phyloP scores from a whole-genome alignment of 2,888 invertebrate species.

The Rotaria sp. region DNA sequence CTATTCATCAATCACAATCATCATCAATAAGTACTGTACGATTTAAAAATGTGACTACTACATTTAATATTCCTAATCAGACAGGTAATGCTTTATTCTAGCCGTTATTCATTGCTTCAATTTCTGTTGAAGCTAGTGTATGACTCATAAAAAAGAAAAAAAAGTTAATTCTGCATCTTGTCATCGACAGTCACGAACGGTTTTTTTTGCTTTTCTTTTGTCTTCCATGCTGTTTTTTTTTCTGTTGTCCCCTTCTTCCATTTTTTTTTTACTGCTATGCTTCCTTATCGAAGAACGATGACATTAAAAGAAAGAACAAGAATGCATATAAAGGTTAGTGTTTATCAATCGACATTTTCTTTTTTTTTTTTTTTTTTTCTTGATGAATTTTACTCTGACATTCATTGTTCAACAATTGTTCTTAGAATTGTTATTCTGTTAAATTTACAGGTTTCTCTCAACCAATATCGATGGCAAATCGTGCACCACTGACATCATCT shows the following conservation, averaged over 20 bases:
- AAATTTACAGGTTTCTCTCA: neutral
- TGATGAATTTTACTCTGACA: neutral
- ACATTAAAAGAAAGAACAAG: neutral
- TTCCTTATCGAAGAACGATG: neutral
- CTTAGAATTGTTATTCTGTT: neutral
- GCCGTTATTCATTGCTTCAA: too few relatives aligned
- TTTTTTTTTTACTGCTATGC: neutral
- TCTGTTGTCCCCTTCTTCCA: neutral
- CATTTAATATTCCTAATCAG: neutral
- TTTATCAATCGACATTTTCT: neutral
- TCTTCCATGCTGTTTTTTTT: neutral
- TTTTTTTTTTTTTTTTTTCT: neutral
- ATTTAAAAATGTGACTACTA: neutral
- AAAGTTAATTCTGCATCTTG: neutral
- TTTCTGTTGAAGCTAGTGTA: neutral
- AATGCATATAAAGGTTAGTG: neutral
- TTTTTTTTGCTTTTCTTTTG: neutral
- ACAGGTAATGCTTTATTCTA: neutral
- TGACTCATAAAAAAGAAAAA: neutral
- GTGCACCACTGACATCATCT: neutral
- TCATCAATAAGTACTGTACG: neutral
- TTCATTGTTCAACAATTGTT: neutral
- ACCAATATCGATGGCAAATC: neutral
- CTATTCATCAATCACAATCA: neutral
- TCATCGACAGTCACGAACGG: neutral